A percentile compares a stretch with the other conserved stretches of the same genome.
phyloP scores from a whole-genome alignment of 2,113 vertebrate species.

The Sebastes fasciatus region DNA sequence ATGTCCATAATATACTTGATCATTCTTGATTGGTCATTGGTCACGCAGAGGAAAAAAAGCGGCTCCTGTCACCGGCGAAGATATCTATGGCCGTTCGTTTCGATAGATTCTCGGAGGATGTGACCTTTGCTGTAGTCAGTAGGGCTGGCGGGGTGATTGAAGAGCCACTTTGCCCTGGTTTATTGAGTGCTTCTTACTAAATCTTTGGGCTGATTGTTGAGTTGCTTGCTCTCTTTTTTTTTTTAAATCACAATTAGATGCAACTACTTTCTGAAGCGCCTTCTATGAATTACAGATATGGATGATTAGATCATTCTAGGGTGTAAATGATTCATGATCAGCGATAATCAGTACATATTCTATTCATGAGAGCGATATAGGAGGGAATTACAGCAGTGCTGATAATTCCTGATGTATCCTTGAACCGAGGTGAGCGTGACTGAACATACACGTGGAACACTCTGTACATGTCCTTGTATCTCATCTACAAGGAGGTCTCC shows the following conservation, averaged over 20 bases:
- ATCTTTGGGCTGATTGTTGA: conserved; percentile 38
- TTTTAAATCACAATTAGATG: conserved; percentile 2
- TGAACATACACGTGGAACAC: conserved; percentile 19
- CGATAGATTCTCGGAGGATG: conserved; percentile 56
- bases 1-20: conserved; percentile 64
- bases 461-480: conserved; percentile 34
- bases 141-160: conserved; percentile 47
- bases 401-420: conserved; percentile 32
- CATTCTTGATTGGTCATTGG: conserved; percentile 78
- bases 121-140: conserved; percentile 75
- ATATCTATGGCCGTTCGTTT: conserved; percentile 60
- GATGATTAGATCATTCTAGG: background rate
- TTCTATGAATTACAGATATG: background rate
- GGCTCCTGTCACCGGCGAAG: conserved; percentile 54
- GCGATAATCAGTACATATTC: conserved; percentile 23
- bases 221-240: background rate
- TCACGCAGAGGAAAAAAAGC: conserved; percentile 57
- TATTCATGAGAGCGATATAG: conserved; percentile 22
- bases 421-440: conserved; percentile 21
- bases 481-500: background rate
- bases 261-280: background rate
- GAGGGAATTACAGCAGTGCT: conserved; percentile 23
- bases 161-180: conserved; percentile 28
- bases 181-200: conserved; percentile 57
- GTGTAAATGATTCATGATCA: conserved; percentile 40